These are phyloP conservation scores for Aphidius gifuensis DNA, from an alignment of 1,140 invertebrate genomes.

Conservation along the genomic window DNA sequence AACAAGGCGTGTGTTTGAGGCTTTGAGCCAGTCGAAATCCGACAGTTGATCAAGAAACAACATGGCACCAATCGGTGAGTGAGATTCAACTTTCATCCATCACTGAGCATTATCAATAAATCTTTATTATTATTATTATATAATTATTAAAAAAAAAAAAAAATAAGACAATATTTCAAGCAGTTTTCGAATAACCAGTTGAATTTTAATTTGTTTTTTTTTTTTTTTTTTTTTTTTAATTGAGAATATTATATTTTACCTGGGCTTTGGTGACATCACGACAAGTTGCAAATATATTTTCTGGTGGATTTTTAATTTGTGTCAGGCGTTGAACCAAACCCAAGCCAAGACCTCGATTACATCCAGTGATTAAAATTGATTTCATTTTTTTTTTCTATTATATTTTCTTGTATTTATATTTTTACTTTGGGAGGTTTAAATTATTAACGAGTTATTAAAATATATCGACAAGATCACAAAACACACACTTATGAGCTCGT, in stretches of 20 bases:
- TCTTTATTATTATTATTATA: too few relatives aligned
- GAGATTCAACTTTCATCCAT: background rate
- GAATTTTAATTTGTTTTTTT: background rate
- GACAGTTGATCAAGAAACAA: constrained; percentile 24
- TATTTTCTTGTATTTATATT: background rate
- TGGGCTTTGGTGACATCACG: constrained; percentile 63
- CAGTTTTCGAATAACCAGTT: too few relatives aligned
- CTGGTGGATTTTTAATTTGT: constrained; percentile 53
- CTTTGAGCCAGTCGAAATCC: too few relatives aligned
- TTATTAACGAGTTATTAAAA: too few relatives aligned
- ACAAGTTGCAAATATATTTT: constrained; percentile 72
- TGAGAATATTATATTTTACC: constrained; percentile 48
- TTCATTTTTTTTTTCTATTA: constrained; percentile 57
- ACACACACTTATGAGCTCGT: too few relatives aligned
- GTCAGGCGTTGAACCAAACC: constrained; percentile 73
- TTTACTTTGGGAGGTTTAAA: too few relatives aligned
- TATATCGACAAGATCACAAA: too few relatives aligned
- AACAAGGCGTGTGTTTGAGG: too few relatives aligned
- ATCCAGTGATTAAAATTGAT: constrained; percentile 81
- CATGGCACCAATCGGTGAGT: constrained; percentile 58
- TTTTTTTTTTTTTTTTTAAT: constrained; percentile 3
- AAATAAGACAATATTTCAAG: too few relatives aligned
- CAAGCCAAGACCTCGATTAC: constrained; percentile 82
- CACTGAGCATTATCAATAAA: too few relatives aligned
- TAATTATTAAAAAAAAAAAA: too few relatives aligned